Conservation (phyloP, 1,140 invertebrate genomes). For the Aphaenogaster ashmeadi region DNA sequence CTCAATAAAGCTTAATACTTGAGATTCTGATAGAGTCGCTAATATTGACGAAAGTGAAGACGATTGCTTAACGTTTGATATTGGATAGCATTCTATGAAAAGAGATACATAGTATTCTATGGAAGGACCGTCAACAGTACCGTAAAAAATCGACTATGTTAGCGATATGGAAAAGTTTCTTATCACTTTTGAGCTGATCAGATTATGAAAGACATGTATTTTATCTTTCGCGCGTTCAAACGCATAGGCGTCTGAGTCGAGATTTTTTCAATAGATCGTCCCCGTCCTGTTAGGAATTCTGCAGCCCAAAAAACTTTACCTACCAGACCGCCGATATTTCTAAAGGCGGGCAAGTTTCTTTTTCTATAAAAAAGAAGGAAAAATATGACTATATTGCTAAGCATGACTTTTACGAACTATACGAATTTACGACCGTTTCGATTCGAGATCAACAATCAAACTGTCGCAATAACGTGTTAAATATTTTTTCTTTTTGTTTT, state of each 20-base stretch:
- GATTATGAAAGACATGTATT: constrained; percentile 29
- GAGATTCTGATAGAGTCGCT: not conserved
- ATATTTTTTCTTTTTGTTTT: not conserved
- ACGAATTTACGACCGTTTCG: not conserved
- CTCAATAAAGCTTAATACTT: not conserved
- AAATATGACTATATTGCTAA: not conserved
- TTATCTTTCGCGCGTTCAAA: constrained; percentile 29
- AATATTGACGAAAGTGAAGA: constrained; percentile 2
- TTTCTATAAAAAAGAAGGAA: not conserved
- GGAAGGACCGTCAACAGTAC: not conserved
- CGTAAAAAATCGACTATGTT: constrained; percentile 6
- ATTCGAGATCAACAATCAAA: not conserved
- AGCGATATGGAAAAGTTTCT: not conserved
- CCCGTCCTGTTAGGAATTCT: not conserved
- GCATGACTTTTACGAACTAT: constrained; percentile 14
- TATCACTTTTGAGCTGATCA: constrained; percentile 7
- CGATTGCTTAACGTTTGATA: not conserved
- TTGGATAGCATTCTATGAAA: constrained; percentile 10
- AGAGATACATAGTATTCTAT: too few relatives aligned
- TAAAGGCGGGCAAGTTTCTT: not conserved
- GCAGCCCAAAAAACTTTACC: not conserved
- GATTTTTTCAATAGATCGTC: not conserved
- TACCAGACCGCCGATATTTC: not conserved
- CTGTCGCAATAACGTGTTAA: not conserved
- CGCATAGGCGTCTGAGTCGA: not conserved